Conservation (phyloP, 1,140 invertebrate genomes). For the Atta texana region DNA sequence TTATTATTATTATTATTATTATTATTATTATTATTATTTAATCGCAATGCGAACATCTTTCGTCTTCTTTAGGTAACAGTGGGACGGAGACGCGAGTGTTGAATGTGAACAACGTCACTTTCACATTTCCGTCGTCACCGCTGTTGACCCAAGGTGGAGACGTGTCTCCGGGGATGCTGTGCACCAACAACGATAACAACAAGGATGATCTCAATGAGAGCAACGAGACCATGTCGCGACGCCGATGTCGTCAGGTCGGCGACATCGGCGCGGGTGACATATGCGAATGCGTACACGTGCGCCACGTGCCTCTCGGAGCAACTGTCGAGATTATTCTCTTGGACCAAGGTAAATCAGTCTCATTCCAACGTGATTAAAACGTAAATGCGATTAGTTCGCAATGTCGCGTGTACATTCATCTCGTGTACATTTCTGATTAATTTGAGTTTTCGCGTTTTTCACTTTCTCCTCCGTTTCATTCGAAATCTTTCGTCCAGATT, state of each 20-base stretch:
- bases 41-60: not conserved
- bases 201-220: constrained; percentile 48
- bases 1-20: too few species aligned
- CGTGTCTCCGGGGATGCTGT: constrained; percentile 86
- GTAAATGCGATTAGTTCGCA: not conserved
- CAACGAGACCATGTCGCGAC: constrained; percentile 57
- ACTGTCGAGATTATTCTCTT: constrained; percentile 90
- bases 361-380: not conserved
- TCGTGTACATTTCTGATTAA: not conserved
- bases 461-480: not conserved
- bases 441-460: not conserved
- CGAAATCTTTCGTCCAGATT: not conserved
- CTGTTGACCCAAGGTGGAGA: constrained; percentile 88
- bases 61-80: constrained; percentile 74
- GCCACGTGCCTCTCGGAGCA: constrained; percentile 87
- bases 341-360: constrained; percentile 88
- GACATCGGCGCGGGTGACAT: constrained; percentile 80
- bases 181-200: constrained; percentile 76
- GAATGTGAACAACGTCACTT: constrained; percentile 89
- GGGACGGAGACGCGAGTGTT: constrained; percentile 81
- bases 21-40: too few species aligned
- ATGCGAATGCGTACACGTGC: constrained; percentile 90
- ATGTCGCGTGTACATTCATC: not conserved
- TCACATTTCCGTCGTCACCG: constrained; percentile 90
- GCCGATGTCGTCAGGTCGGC: constrained; percentile 75